Base-by-base conservation (phyloP, 1,140 invertebrate species). In the Tachypleus tridentatus region DNA sequence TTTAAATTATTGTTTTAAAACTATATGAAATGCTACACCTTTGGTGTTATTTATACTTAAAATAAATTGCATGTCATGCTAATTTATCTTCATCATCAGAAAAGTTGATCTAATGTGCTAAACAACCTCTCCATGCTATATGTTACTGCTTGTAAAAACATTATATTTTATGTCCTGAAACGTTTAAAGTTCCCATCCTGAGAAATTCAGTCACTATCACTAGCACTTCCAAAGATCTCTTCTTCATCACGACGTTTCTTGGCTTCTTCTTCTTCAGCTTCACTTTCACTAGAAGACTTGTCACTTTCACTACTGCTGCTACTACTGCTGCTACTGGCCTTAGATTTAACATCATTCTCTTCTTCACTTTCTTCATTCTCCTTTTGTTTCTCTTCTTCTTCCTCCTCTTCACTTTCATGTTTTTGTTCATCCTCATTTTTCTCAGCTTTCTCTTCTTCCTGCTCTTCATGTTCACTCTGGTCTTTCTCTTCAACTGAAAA, bases 181-280 rank as follows among this genome's bases (percentile, higher is more conserved):
- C 29, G 29, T 29, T 29, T 29, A 29, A 29, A 29, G 29, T 29
- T 29, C 29, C 29, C 29, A 29, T 29, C 29, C 29, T 29, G 29
- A 2, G 29, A 54, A 54, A n/a, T 54, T 54, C 53, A 54, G n/a
- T n/a, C 53, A 54, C 53, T 54, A 57, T 70, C 70, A 67, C 76
- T 76, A 8, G 71, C 75, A 60, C 75, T 74, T 49, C 78, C 78
- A 68, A 78, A 78, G 64, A 78, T 79, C 64, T 78, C 77, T 62
- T 76, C 77, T 58, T 77, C 76, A 61, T 78, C 76, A 66, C 76
- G 76, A 68, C 74, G 75, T 49, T 70, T 67, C 57, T 69, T 57
- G 49, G 63, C 63, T 53, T 66, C 51, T 49, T 64, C 63, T 57
- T 61, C 62, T 3, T 67, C 67, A 50, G 51, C 53, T 56, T 64